Evolutionary conservation across 2,888 invertebrate species (phyloP).

Genomic region (Tenthredo amoena): DNA sequence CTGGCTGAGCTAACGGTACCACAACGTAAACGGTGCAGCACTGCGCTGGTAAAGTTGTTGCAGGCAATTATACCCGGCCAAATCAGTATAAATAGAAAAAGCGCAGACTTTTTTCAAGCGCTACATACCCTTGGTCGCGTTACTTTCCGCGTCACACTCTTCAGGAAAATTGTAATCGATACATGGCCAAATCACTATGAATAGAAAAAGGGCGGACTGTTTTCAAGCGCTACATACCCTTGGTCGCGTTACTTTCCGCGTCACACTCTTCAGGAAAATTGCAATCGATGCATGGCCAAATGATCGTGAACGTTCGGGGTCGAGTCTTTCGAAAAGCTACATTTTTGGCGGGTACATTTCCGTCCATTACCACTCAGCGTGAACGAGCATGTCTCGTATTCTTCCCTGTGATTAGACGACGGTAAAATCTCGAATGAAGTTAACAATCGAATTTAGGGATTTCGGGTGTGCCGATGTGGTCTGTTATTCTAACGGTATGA

Average conservation of each 20-base stretch:
- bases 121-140: neutral
- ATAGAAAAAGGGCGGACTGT: neutral
- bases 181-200: neutral
- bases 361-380: neutral
- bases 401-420: neutral
- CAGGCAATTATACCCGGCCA: neutral
- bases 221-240: neutral
- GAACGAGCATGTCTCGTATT: neutral
- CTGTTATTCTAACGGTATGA: slow-evolving; percentile 13
- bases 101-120: neutral
- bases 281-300: neutral
- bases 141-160: neutral
- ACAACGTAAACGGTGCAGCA: neutral
- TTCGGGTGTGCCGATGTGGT: neutral
- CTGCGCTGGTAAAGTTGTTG: neutral
- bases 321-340: neutral
- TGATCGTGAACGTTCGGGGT: neutral
- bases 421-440: neutral
- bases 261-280: neutral
- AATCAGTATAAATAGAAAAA: neutral
- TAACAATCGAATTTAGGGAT: slow-evolving; percentile 3
- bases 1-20: neutral
- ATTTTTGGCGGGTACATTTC: neutral
- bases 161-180: neutral
- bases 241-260: neutral